Evolutionary conservation across 2,797 vertebrate species (phyloP).

Genomic region (Lycodopsis pacificus): DNA sequence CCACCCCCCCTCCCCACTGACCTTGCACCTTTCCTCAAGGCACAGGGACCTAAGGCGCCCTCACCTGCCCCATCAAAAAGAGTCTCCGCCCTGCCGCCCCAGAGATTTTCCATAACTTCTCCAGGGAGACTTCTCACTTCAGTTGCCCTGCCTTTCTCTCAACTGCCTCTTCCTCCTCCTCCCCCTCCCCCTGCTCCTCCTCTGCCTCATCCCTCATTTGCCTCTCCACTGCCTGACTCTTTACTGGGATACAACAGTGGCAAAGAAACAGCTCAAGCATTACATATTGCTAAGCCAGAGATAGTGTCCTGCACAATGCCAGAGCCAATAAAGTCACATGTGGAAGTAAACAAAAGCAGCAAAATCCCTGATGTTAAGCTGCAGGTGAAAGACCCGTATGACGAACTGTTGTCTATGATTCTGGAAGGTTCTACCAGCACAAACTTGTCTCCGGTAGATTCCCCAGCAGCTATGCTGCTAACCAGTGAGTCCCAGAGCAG

Average conservation of each 20-base stretch:
- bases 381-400: conserved; percentile 72
- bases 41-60: conserved; percentile 68
- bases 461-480: neutral
- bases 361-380: conserved; percentile 39
- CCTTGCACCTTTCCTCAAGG: conserved; percentile 79
- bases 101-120: conserved; percentile 49
- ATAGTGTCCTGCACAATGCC: conserved; percentile 37
- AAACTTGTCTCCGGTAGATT: conserved; percentile 18
- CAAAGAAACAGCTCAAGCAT: conserved; percentile 30
- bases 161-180: conserved; percentile 25
- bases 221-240: conserved; percentile 53
- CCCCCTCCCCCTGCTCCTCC: conserved; percentile 29
- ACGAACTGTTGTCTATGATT: conserved; percentile 70
- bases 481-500: conserved; percentile 36
- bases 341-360: conserved; percentile 15
- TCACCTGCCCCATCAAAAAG: conserved; percentile 56
- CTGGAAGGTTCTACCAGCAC: conserved; percentile 47
- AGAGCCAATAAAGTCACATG: conserved; percentile 25
- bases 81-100: conserved; percentile 42
- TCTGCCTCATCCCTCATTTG: conserved; percentile 44
- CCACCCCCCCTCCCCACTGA: conserved; percentile 82
- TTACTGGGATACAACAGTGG: conserved; percentile 35
- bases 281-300: conserved; percentile 31
- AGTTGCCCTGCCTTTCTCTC: conserved; percentile 28
- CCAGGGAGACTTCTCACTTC: conserved; percentile 30